Evolutionary conservation across 2,888 invertebrate genomes (phyloP).

Genomic region (Melanargia galathea): DNA sequence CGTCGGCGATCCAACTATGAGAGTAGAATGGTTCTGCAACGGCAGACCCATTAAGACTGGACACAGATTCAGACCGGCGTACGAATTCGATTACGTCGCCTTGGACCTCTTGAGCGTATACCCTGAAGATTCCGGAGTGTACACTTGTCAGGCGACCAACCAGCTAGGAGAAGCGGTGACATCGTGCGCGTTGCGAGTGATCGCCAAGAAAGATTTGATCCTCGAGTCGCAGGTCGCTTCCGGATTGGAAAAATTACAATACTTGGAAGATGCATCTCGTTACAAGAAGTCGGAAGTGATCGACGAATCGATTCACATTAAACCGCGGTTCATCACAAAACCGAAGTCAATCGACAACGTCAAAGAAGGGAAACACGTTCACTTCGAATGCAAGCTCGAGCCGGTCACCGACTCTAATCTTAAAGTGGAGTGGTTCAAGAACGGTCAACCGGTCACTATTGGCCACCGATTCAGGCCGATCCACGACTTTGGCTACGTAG

Average conservation of each 20-base stretch:
- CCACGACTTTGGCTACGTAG: conserved; percentile 99
- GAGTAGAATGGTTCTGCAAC: conserved; percentile 98
- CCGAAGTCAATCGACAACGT: conserved; percentile 93
- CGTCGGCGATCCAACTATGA: conserved; percentile 95
- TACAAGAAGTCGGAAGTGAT: conserved; percentile 91
- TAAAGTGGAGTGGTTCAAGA: conserved; percentile 98
- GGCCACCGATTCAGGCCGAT: conserved; percentile 98
- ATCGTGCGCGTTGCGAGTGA: conserved; percentile 93
- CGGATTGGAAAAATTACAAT: conserved; percentile 95
- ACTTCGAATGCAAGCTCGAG: conserved; percentile 98
- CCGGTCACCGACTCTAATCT: conserved; percentile 98
- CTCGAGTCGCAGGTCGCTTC: conserved; percentile 95
- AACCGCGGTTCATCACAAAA: conserved; percentile 92
- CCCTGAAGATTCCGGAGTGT: conserved; percentile 98
- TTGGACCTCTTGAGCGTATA: conserved; percentile 97
- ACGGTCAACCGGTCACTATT: conserved; percentile 95
- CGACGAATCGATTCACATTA: conserved; percentile 91
- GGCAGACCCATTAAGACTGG: conserved; percentile 96
- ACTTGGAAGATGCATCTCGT: conserved; percentile 92
- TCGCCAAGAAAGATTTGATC: conserved; percentile 93
- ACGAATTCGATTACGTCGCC: conserved; percentile 98
- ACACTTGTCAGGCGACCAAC: conserved; percentile 97
- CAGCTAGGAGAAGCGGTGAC: conserved; percentile 97
- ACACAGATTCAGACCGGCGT: conserved; percentile 96
- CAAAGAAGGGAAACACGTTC: conserved; percentile 94